phyloP scores from a whole-genome alignment of 2,113 vertebrate genomes.

The Psittacula cyanocephala region DNA sequence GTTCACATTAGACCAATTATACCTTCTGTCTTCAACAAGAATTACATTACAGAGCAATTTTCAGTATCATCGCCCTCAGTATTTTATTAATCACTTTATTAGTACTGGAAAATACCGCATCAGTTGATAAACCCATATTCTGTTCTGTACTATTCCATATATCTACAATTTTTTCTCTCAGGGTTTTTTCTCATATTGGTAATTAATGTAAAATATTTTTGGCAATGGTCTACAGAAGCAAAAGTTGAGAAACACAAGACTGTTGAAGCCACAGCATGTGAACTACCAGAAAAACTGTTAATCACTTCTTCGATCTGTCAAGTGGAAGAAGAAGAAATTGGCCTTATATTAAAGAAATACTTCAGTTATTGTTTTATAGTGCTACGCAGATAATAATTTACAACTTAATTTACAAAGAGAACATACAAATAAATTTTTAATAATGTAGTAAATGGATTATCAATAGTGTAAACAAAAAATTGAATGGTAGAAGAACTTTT shows the following conservation, averaged over 20 bases:
- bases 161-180: not conserved
- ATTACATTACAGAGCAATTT: not conserved
- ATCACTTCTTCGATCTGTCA: not conserved
- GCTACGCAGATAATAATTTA: not conserved
- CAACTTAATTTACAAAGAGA: not conserved
- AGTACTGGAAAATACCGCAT: not conserved
- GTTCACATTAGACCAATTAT: not conserved
- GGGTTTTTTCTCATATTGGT: not conserved
- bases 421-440: not conserved
- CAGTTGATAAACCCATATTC: not conserved
- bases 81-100: not conserved
- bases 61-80: not conserved
- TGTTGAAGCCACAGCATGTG: not conserved
- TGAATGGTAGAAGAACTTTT: not conserved
- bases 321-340: not conserved
- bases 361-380: not conserved
- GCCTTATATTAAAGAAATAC: not conserved
- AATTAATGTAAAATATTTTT: constrained; percentile 47
- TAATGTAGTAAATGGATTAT: not conserved
- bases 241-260: constrained; percentile 1
- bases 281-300: not conserved
- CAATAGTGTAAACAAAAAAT: not conserved
- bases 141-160: not conserved
- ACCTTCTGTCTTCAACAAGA: not conserved
- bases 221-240: not conserved